Conservation (phyloP, 1,140 invertebrate genomes). For the Macrotrachela quadricornifera region DNA sequence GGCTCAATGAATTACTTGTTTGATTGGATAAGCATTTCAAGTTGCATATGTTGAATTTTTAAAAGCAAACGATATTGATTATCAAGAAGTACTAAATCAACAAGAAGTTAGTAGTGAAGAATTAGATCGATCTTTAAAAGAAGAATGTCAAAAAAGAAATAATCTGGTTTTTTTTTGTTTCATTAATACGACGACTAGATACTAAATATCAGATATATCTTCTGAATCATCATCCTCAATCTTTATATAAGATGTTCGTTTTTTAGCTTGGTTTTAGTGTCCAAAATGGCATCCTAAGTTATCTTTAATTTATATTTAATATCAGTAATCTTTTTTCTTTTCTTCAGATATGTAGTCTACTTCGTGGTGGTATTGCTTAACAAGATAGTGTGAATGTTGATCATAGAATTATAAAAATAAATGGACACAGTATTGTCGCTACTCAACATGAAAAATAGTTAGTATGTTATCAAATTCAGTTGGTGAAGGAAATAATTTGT, state of each 20-base stretch:
- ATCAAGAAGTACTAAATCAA: constrained; percentile 95
- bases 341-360: constrained; percentile 72
- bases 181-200: constrained; percentile 93
- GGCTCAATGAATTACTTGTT: constrained; percentile 89
- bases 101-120: constrained; percentile 67
- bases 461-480: constrained; percentile 91
- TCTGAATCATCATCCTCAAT: no score
- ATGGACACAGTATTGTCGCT: constrained; percentile 84
- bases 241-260: no score
- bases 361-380: constrained; percentile 92
- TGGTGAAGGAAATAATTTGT: constrained; percentile 54
- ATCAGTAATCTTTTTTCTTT: not conserved
- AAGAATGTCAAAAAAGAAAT: constrained; percentile 70
- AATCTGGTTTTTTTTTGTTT: no score
- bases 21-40: constrained; percentile 97
- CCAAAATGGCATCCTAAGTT: constrained; percentile 92
- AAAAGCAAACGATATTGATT: constrained; percentile 99
- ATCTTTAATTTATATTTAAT: no score
- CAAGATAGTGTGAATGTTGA: constrained; percentile 90
- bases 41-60: constrained; percentile 99
- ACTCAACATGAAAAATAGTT: constrained; percentile 96
- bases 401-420: constrained; percentile 97
- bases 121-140: constrained; percentile 97
- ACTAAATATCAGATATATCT: constrained; percentile 58
- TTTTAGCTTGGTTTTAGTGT: constrained; percentile 84